Conservation (phyloP, 2,113 vertebrate species). For the Blennius ocellaris region DNA sequence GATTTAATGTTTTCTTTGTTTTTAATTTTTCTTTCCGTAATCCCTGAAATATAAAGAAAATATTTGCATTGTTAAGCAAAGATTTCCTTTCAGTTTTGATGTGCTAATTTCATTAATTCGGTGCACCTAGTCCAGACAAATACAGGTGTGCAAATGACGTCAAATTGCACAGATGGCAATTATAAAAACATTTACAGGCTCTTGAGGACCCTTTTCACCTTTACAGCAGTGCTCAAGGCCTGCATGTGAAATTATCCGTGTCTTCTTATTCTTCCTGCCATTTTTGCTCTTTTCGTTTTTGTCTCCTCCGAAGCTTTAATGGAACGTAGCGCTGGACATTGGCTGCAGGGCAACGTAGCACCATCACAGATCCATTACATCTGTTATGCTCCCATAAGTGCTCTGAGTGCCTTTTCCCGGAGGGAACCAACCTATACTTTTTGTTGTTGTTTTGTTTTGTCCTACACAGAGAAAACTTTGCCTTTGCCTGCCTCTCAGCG, state of each 20-base stretch:
- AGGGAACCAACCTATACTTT: slow-evolving; percentile 31
- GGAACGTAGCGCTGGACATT: slow-evolving; percentile 4
- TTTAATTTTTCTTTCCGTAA: not conserved
- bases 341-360: not conserved
- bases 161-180: slow-evolving; percentile 43
- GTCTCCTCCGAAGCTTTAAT: slow-evolving; percentile 5
- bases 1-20: not conserved
- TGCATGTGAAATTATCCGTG: slow-evolving; percentile 1
- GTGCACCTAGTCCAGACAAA: slow-evolving; percentile 40
- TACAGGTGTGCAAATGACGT: slow-evolving; percentile 56
- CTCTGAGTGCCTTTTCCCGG: slow-evolving; percentile 15
- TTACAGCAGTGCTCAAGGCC: not conserved
- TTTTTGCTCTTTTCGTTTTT: not conserved
- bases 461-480: slow-evolving; percentile 1
- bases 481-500: not conserved
- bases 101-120: slow-evolving; percentile 76
- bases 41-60: slow-evolving; percentile 33
- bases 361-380: slow-evolving; percentile 34
- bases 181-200: slow-evolving; percentile 28
- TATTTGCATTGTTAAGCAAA: slow-evolving; percentile 30
- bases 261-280: not conserved
- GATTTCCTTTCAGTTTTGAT: slow-evolving; percentile 68
- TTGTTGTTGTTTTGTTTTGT: not conserved
- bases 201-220: slow-evolving; percentile 12
- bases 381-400: slow-evolving; percentile 16